phyloP scores from a whole-genome alignment of 2,113 vertebrate genomes.

The Rhabdornis inornatus region DNA sequence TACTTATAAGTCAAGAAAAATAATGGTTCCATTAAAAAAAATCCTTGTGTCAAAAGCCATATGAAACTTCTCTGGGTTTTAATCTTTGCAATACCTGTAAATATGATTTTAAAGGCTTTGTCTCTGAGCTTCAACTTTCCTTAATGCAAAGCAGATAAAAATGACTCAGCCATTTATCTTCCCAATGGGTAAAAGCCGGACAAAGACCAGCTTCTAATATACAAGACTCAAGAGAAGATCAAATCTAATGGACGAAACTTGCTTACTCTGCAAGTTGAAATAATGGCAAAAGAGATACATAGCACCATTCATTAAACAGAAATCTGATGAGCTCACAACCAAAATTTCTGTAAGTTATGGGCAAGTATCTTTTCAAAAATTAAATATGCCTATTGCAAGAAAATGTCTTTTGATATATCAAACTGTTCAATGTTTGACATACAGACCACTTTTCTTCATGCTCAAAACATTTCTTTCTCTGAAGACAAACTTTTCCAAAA shows the following conservation, averaged over 20 bases:
- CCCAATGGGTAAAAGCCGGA: background rate
- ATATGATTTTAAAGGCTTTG: background rate
- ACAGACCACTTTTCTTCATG: background rate
- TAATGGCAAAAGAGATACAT: background rate
- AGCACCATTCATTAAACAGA: background rate
- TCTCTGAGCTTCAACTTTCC: background rate
- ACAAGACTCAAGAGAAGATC: background rate
- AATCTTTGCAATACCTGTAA: background rate
- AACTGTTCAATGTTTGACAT: background rate
- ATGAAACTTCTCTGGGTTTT: background rate
- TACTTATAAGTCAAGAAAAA: background rate
- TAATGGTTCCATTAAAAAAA: background rate
- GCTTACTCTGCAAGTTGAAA: background rate
- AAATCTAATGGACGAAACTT: background rate
- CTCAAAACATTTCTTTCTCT: background rate
- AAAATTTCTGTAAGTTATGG: background rate
- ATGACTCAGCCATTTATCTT: background rate
- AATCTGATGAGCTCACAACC: background rate
- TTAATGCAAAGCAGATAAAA: background rate
- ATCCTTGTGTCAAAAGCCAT: background rate
- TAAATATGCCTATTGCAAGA: background rate
- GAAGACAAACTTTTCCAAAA: background rate
- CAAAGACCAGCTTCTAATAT: background rate
- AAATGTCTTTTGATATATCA: background rate
- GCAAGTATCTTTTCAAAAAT: background rate